phyloP scores from a whole-genome alignment of 2,113 vertebrate species.

The Peromyscus leucopus region DNA sequence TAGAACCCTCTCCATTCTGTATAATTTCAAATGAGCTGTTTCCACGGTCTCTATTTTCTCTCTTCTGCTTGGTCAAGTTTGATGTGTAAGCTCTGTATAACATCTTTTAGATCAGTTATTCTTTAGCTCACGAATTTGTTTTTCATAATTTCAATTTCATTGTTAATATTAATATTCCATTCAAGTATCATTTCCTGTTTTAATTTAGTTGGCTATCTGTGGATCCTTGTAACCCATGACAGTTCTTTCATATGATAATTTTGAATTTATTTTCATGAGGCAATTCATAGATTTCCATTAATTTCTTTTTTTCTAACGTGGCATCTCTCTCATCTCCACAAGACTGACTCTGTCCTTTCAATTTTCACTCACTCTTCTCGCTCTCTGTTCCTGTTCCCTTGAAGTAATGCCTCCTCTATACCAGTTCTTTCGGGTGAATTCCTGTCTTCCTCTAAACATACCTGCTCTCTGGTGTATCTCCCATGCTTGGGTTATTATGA shows the following conservation, averaged over 20 bases:
- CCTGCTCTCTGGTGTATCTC: too few species aligned
- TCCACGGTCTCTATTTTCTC: neutral
- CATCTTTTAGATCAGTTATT: neutral
- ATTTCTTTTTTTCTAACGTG: neutral
- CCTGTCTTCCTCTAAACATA: neutral
- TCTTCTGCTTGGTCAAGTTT: neutral
- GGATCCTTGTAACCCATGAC: neutral
- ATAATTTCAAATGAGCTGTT: neutral
- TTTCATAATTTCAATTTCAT: neutral
- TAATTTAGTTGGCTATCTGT: neutral
- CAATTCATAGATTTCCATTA: neutral
- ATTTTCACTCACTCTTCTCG: neutral
- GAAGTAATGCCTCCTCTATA: neutral
- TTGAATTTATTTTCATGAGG: neutral
- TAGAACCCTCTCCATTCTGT: neutral
- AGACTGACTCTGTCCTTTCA: neutral
- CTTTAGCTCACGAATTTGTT: neutral
- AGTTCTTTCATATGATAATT: neutral
- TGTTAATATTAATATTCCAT: neutral
- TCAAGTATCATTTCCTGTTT: neutral
- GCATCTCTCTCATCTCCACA: neutral
- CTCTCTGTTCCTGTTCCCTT: neutral
- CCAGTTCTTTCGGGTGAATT: neutral
- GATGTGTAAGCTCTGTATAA: neutral
- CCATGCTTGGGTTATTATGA: neutral